Conservation (phyloP, 2,113 vertebrate species). For the Spilogale gracilis region DNA sequence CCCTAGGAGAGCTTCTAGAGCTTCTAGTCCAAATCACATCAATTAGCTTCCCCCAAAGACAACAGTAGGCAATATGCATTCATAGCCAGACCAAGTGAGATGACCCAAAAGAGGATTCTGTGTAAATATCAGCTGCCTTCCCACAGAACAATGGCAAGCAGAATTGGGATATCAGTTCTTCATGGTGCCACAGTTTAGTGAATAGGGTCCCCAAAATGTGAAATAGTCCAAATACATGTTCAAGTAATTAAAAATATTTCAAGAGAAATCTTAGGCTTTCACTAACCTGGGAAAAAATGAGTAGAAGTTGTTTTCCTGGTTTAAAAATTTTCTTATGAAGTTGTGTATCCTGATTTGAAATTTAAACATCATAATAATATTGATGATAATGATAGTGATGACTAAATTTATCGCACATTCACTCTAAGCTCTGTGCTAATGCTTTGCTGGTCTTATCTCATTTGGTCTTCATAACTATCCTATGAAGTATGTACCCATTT, state of each 20-base stretch:
- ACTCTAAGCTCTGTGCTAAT: background rate
- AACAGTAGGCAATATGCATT: background rate
- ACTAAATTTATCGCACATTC: background rate
- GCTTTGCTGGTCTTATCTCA: background rate
- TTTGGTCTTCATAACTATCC: background rate
- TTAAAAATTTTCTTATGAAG: constrained; percentile 34
- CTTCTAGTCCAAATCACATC: background rate
- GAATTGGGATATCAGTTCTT: background rate
- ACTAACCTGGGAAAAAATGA: constrained; percentile 5
- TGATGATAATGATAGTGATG: background rate
- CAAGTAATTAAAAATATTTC: constrained; percentile 15
- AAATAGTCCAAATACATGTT: background rate
- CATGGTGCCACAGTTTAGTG: background rate
- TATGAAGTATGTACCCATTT: background rate
- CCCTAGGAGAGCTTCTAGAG: background rate
- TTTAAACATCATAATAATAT: background rate
- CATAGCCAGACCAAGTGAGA: background rate
- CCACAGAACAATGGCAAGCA: background rate
- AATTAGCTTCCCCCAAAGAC: background rate
- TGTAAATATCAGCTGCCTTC: background rate
- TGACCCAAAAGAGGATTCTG: background rate
- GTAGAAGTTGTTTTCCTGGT: background rate
- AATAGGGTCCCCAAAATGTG: background rate
- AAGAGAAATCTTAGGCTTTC: background rate
- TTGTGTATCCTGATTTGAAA: background rate